Evolutionary conservation across 2,113 vertebrate species (phyloP).

Genomic region (Rhea pennata): DNA sequence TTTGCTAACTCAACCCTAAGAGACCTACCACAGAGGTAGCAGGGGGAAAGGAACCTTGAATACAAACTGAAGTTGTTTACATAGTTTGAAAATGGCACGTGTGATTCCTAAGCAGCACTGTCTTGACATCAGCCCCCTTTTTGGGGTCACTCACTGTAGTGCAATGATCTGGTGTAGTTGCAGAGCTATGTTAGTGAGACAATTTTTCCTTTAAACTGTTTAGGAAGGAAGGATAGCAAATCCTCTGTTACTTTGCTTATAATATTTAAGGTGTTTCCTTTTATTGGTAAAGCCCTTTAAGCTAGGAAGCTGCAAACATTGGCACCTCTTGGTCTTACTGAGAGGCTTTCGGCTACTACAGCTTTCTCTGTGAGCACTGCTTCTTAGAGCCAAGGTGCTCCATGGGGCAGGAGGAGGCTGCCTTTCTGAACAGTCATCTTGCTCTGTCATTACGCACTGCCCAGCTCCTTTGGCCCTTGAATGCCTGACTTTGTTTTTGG

Average conservation of each 20-base stretch:
- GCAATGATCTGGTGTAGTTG: background rate
- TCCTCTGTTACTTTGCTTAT: background rate
- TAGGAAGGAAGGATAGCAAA: background rate
- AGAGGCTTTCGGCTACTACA: background rate
- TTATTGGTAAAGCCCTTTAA: background rate
- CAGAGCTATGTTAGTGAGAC: background rate
- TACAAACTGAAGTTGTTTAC: background rate
- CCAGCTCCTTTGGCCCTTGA: background rate
- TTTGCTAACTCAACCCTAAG: slow-evolving; percentile 12
- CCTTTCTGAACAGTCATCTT: background rate
- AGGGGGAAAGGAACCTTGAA: background rate
- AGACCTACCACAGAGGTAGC: background rate
- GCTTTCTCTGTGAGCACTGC: background rate
- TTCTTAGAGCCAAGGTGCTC: background rate
- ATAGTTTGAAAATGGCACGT: background rate
- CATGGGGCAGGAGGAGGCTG: background rate
- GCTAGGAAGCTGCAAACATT: background rate
- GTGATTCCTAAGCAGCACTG: background rate
- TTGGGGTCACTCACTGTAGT: too few relatives aligned
- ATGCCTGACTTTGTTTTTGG: background rate
- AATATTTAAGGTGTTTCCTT: background rate
- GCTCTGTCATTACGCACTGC: background rate
- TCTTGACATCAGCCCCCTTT: background rate
- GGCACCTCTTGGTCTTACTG: background rate
- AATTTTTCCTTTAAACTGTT: background rate